Base-by-base conservation (phyloP, 2,797 vertebrate genomes). In the Poeciliopsis paucimaculata region DNA sequence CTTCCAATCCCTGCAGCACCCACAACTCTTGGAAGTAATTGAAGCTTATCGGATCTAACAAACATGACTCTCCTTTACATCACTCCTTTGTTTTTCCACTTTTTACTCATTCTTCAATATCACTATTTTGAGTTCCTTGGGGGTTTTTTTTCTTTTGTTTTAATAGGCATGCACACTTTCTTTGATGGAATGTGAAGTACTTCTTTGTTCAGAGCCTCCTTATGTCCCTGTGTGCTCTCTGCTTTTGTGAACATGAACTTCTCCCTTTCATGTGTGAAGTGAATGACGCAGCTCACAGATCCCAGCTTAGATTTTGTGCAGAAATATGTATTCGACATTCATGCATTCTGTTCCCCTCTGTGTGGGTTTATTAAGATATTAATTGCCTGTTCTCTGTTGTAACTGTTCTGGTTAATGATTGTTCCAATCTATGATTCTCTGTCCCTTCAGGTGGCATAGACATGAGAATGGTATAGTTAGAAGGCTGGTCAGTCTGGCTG, bases 141-240 rank as follows among this genome's bases (percentile, higher is more conserved):
- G n/a, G n/a, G 18, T 16, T 20, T n/a, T 66, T n/a, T 55, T 26
- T 39, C 12, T 13, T 53, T 66, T 26, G 20, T 53, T 31, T 43
- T 78, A 75, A 79, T 72, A 43, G 1, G 28, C 41, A 26, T 83
- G 77, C 76, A 82, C 77, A 78, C 72, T 80, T 82, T 82, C 66
- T 78, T 74, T 84, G 80, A 87, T 86, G 84, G 90, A 94, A 94
- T 94, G 89, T 91, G 84, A 86, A 90, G 83, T 85, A 75, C 71
- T 82, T 82, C 90, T 93, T 91, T 91, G 90, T 91, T 89, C 89
- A 76, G 64, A 46, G 71, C 84, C 80, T 89, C 77, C 62, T 82
- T 53, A 45, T 43, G 60, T 82, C 77, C 79, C 82, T 73, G 78
- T 90, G 82, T 90, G 84, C 64, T 80, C 72, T 82, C 77, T 80